Percentiles rank a stretch among this genome's conserved stretches.
These are phyloP conservation scores for Phrynocephalus forsythii DNA, from an alignment of 2,797 vertebrate genomes.

Conservation along the genomic window DNA sequence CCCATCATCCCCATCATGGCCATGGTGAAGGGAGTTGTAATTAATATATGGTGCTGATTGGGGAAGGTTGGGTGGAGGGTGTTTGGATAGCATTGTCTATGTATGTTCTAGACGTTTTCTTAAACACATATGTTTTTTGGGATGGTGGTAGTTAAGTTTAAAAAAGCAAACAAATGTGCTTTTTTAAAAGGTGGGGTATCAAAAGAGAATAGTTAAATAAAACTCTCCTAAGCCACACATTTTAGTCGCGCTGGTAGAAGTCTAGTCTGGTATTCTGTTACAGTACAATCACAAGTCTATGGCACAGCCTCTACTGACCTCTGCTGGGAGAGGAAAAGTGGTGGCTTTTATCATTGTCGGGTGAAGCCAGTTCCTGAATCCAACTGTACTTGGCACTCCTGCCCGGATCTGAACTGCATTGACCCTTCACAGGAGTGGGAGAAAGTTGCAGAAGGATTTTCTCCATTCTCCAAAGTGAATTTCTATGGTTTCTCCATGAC, in stretches of 20 bases:
- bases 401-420: background rate
- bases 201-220: no score
- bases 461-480: fast-evolving
- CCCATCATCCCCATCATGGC: background rate
- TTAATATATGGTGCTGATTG: background rate
- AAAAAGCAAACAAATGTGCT: no score
- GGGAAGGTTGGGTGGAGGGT: background rate
- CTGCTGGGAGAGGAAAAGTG: constrained; percentile 43
- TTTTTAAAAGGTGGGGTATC: no score
- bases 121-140: constrained; percentile 19
- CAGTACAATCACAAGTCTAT: background rate
- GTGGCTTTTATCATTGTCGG: background rate
- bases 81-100: background rate
- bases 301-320: constrained; percentile 47
- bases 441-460: background rate
- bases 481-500: background rate
- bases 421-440: background rate
- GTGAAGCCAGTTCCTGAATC: background rate
- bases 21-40: background rate
- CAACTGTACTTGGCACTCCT: background rate
- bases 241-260: no score
- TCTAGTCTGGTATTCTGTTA: background rate
- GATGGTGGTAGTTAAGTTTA: no score
- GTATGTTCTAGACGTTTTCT: background rate
- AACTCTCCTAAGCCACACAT: no score